These are phyloP conservation scores for Eulemur mongoz DNA, from an alignment of 2,797 vertebrate species.

Conservation along the genomic window DNA sequence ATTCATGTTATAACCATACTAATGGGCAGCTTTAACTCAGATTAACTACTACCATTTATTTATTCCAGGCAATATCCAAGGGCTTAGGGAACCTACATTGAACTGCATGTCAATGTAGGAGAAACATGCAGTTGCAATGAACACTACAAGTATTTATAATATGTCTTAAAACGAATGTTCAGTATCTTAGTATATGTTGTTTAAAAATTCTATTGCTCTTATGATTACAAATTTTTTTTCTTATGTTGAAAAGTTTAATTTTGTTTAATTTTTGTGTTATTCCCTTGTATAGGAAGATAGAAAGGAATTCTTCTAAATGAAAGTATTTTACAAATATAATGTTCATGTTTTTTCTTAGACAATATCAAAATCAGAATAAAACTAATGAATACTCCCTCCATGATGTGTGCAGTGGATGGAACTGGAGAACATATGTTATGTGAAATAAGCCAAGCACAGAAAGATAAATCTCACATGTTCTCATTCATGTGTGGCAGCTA, in stretches of 20 bases:
- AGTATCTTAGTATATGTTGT: background rate
- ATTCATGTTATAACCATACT: background rate
- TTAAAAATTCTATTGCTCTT: background rate
- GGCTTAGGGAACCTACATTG: background rate
- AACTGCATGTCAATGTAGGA: background rate
- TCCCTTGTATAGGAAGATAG: background rate
- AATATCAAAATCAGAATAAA: background rate
- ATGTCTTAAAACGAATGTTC: background rate
- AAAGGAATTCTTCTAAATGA: background rate
- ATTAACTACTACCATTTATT: background rate
- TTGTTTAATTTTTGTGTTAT: background rate
- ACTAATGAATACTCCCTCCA: background rate
- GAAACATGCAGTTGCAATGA: background rate
- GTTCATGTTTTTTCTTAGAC: background rate
- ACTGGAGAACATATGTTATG: background rate
- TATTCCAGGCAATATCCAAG: background rate
- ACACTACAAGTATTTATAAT: background rate
- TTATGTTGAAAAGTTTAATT: background rate
- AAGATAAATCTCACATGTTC: background rate
- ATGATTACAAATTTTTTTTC: background rate
- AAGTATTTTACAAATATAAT: background rate
- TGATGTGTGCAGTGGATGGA: background rate
- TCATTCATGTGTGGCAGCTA: background rate
- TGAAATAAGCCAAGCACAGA: background rate
- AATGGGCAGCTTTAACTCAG: background rate